Evolutionary conservation across 2,888 invertebrate species (phyloP).

Genomic region (Cephus pulcher): DNA sequence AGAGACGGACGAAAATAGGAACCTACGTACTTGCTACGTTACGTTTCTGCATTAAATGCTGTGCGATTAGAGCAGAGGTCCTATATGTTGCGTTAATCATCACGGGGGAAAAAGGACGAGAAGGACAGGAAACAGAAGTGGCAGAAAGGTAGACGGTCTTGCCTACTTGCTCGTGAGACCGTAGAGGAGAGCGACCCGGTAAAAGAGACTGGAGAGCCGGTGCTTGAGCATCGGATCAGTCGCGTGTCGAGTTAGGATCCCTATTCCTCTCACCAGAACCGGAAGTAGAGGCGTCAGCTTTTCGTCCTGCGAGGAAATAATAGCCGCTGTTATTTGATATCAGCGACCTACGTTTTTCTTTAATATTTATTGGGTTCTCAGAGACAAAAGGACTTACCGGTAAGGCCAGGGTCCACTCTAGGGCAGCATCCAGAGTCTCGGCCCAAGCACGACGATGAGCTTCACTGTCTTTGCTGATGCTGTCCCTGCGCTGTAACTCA

Average conservation of each 20-base stretch:
- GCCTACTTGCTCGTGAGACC: slow-evolving; percentile 60
- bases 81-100: neutral
- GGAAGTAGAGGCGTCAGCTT: slow-evolving; percentile 71
- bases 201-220: slow-evolving; percentile 70
- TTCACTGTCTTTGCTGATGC: slow-evolving; percentile 89
- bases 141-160: neutral
- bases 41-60: neutral
- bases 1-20: neutral
- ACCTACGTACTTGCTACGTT: no score
- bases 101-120: neutral
- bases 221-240: slow-evolving; percentile 70
- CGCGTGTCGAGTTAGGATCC: slow-evolving; percentile 70
- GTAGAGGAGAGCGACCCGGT: slow-evolving; percentile 68
- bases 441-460: slow-evolving; percentile 87
- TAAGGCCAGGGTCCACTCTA: slow-evolving; percentile 80
- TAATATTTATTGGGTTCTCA: neutral
- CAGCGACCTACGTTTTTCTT: neutral
- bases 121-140: neutral
- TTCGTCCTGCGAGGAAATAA: slow-evolving; percentile 59
- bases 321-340: neutral
- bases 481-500: slow-evolving; percentile 77
- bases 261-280: slow-evolving; percentile 70
- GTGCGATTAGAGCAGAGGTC: neutral
- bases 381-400: slow-evolving; percentile 58
- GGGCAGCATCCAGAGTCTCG: slow-evolving; percentile 86